Conservation (phyloP, 2,113 vertebrate species). For the Typhlomys cinereus region DNA sequence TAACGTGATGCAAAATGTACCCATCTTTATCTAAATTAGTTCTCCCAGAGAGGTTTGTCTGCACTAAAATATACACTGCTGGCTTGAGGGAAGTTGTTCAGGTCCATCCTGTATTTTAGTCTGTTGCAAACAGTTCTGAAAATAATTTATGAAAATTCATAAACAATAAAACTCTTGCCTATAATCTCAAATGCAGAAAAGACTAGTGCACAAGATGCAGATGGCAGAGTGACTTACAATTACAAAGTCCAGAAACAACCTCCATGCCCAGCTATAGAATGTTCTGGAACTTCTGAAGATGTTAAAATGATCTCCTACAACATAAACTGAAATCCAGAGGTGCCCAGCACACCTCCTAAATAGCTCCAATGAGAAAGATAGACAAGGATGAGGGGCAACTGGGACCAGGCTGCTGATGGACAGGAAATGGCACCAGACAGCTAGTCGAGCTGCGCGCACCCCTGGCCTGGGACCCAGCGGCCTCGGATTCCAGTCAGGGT, state of each 20-base stretch:
- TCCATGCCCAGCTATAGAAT: neutral
- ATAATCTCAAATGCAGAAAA: neutral
- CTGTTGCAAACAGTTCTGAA: neutral
- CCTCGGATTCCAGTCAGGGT: neutral
- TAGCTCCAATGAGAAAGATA: neutral
- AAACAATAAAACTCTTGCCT: constrained; percentile 3
- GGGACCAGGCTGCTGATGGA: neutral
- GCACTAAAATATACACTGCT: neutral
- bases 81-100: too few species aligned
- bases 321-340: neutral
- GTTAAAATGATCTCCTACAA: neutral
- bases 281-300: neutral
- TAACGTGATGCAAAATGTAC: neutral
- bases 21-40: neutral
- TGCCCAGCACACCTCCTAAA: neutral
- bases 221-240: neutral
- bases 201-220: neutral
- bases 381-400: neutral
- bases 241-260: neutral
- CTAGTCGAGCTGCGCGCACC: neutral
- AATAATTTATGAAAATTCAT: neutral
- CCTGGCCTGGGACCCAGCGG: too few species aligned
- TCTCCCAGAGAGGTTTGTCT: neutral
- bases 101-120: neutral
- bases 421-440: neutral